Evolutionary conservation across 2,888 invertebrate species (phyloP).

Genomic region (Balanococcus diminutus): DNA sequence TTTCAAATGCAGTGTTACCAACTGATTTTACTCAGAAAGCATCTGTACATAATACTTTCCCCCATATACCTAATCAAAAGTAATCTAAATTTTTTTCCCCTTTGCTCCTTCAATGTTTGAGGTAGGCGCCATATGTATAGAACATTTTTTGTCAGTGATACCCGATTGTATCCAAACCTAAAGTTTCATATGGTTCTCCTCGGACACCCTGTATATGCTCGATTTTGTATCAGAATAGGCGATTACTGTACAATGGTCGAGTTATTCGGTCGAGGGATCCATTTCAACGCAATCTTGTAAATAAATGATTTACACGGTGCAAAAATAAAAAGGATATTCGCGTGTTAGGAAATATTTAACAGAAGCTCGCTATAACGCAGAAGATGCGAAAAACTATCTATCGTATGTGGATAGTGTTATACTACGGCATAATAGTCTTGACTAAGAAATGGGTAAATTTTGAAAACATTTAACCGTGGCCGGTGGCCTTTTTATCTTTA

Average conservation of each 20-base stretch:
- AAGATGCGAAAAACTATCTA: conserved; percentile 1
- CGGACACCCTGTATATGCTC: neutral
- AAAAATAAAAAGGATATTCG: neutral
- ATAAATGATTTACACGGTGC: neutral
- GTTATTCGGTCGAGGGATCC: neutral
- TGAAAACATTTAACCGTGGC: neutral
- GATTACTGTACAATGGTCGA: neutral
- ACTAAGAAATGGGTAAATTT: neutral
- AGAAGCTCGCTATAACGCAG: neutral
- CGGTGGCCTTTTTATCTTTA: neutral
- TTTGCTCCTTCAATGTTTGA: no score
- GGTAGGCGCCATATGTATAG: no score
- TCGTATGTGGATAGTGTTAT: neutral
- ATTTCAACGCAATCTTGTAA: neutral
- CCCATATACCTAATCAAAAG: no score
- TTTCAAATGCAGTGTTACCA: no score
- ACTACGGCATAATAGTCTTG: neutral
- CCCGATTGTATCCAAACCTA: no score
- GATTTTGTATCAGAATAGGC: neutral
- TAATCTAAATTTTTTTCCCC: no score
- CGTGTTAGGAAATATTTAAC: conserved; percentile 16
- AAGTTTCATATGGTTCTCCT: no score
- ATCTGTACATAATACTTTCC: no score
- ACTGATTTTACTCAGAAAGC: no score
- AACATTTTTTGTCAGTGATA: no score